Percentiles rank a stretch among this genome's conserved stretches.
These are phyloP conservation scores for Homarus gammarus DNA, from an alignment of 2,888 invertebrate species.

Conservation along the genomic window DNA sequence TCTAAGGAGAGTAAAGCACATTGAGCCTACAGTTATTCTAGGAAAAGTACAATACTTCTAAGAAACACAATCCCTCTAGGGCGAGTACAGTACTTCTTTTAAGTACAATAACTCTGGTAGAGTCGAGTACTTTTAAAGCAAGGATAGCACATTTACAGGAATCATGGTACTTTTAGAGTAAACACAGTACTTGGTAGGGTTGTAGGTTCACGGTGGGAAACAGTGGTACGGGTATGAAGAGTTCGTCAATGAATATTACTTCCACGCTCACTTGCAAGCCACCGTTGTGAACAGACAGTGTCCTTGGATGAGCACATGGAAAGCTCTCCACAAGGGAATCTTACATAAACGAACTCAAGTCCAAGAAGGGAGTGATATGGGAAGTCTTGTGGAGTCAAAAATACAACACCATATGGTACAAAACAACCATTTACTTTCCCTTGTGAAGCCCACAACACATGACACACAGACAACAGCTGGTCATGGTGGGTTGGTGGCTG, in stretches of 20 bases:
- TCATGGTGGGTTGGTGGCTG: slow-evolving; percentile 70
- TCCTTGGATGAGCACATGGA: slow-evolving; percentile 37
- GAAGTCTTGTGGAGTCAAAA: slow-evolving; percentile 54
- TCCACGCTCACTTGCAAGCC: slow-evolving; percentile 29
- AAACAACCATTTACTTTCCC: slow-evolving; percentile 73
- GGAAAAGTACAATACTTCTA: slow-evolving; percentile 41
- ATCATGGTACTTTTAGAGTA: slow-evolving; percentile 12
- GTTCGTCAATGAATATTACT: slow-evolving; percentile 25
- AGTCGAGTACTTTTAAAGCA: slow-evolving; percentile 23
- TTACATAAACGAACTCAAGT: slow-evolving; percentile 51
- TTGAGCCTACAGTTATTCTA: slow-evolving; percentile 29
- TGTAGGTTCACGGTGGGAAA: slow-evolving; percentile 25
- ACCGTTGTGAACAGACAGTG: slow-evolving; percentile 19
- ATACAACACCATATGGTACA: slow-evolving; percentile 63
- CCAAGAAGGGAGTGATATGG: slow-evolving; percentile 43
- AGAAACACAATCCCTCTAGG: slow-evolving; percentile 42
- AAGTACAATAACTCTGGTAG: slow-evolving; percentile 35
- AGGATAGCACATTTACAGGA: slow-evolving; percentile 37
- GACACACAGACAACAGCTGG: slow-evolving; percentile 39
- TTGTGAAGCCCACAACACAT: slow-evolving; percentile 59
- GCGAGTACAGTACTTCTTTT: slow-evolving; percentile 29
- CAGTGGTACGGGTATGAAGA: slow-evolving; percentile 5
- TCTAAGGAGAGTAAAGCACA: slow-evolving; percentile 23
- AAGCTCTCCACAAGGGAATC: slow-evolving; percentile 35
- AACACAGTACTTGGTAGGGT: slow-evolving; percentile 19